Conservation (phyloP, 2,888 invertebrate genomes). For the Agonopterix arenella region DNA sequence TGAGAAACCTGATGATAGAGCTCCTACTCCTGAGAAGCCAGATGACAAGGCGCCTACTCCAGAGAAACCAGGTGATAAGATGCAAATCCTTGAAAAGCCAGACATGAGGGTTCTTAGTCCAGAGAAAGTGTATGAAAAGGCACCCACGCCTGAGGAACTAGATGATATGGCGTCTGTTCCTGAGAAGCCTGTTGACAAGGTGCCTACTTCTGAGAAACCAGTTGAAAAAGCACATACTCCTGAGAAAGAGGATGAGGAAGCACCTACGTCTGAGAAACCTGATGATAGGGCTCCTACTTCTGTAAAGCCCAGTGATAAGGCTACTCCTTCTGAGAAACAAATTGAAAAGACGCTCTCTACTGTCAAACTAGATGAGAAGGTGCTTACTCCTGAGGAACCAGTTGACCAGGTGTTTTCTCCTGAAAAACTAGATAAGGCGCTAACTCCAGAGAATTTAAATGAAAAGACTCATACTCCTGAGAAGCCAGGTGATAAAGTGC, state of each 20-base stretch:
- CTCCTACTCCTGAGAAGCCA: not conserved
- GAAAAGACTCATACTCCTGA: conserved; percentile 6
- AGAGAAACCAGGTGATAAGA: not conserved
- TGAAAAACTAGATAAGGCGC: not conserved
- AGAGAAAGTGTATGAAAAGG: not conserved
- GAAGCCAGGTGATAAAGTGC: conserved; percentile 3
- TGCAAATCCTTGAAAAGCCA: no score
- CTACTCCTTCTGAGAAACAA: not conserved
- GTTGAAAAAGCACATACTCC: not conserved
- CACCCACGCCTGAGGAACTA: not conserved
- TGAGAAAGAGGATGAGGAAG: not conserved
- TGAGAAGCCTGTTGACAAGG: not conserved
- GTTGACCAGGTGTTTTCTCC: not conserved
- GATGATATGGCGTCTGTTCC: conserved; percentile 1
- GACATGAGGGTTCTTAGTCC: no score
- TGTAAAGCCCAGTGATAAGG: not conserved
- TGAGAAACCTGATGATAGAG: conserved; percentile 5
- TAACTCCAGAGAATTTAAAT: no score
- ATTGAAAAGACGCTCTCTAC: conserved; percentile 1
- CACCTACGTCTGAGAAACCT: not conserved
- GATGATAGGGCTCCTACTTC: not conserved
- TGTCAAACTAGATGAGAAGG: not conserved
- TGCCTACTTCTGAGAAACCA: not conserved
- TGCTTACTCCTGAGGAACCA: not conserved
- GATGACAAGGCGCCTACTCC: not conserved